A percentile compares a stretch with the other conserved stretches of the same genome.
These are phyloP conservation scores for Xyrichtys novacula DNA, from an alignment of 2,797 vertebrate genomes.

Conservation along the genomic window DNA sequence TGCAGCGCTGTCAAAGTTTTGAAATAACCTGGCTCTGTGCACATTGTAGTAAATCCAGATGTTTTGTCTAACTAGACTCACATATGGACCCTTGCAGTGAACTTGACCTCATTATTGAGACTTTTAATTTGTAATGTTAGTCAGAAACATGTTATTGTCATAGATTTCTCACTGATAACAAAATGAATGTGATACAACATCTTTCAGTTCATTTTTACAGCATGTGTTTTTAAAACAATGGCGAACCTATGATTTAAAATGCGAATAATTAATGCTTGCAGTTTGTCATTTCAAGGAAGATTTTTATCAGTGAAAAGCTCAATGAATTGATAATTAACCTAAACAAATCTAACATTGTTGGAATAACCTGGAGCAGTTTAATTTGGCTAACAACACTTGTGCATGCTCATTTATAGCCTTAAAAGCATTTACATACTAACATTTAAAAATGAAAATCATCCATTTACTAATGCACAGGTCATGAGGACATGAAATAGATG, in stretches of 20 bases:
- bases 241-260: constrained; percentile 71
- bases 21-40: constrained; percentile 44
- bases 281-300: constrained; percentile 83
- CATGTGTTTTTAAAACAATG: constrained; percentile 83
- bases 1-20: constrained; percentile 36
- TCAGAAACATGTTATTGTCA: constrained; percentile 75
- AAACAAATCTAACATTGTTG: constrained; percentile 28
- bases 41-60: constrained; percentile 40
- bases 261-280: constrained; percentile 84
- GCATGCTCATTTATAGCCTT: constrained; percentile 77
- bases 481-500: constrained; percentile 16
- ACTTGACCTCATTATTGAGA: constrained; percentile 66
- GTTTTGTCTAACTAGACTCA: constrained; percentile 58
- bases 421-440: constrained; percentile 64
- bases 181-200: constrained; percentile 57
- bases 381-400: constrained; percentile 62
- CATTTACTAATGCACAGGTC: constrained; percentile 55
- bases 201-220: constrained; percentile 79
- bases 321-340: constrained; percentile 57
- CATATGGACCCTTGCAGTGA: constrained; percentile 72
- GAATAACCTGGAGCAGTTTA: constrained; percentile 36
- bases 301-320: constrained; percentile 59
- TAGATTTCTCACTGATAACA: constrained; percentile 52
- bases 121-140: constrained; percentile 76
- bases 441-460: constrained; percentile 42